These are phyloP conservation scores for Crocodylus rhombifer DNA, from an alignment of 2,797 vertebrate species.

Conservation along the genomic window DNA sequence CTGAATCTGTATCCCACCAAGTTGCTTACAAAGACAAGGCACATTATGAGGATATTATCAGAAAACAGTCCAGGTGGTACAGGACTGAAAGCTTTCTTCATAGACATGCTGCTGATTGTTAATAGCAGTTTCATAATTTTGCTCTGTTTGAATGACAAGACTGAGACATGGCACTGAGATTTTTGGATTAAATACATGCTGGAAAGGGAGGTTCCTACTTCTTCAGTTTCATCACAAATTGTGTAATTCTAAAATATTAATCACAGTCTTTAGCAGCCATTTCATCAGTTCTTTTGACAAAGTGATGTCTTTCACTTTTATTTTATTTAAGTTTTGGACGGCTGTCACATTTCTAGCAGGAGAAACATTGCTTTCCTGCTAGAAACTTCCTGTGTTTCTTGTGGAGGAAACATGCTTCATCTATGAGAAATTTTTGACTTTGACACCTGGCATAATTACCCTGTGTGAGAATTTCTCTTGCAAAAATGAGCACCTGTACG, in stretches of 20 bases:
- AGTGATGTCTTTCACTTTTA: conserved; percentile 12
- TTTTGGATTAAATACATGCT: background rate
- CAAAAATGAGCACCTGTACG: too few species aligned
- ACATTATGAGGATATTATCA: background rate
- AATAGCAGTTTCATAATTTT: background rate
- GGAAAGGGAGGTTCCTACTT: background rate
- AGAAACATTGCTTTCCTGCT: too few species aligned
- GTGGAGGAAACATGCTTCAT: too few species aligned
- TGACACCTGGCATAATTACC: too few species aligned
- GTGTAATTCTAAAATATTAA: background rate
- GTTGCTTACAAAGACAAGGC: background rate
- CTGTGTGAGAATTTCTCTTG: too few species aligned
- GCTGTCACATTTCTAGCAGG: too few species aligned
- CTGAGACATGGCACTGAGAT: background rate
- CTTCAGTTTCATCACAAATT: background rate
- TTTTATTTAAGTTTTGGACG: too few species aligned
- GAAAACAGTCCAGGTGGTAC: background rate
- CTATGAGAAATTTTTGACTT: too few species aligned
- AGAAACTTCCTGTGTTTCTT: too few species aligned
- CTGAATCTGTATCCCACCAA: background rate
- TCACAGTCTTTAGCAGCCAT: background rate
- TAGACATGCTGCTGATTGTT: background rate
- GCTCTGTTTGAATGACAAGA: background rate
- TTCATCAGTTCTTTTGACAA: conserved; percentile 22
- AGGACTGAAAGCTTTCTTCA: background rate